Base-by-base conservation (phyloP, 2,113 vertebrate genomes). In the Calypte anna region DNA sequence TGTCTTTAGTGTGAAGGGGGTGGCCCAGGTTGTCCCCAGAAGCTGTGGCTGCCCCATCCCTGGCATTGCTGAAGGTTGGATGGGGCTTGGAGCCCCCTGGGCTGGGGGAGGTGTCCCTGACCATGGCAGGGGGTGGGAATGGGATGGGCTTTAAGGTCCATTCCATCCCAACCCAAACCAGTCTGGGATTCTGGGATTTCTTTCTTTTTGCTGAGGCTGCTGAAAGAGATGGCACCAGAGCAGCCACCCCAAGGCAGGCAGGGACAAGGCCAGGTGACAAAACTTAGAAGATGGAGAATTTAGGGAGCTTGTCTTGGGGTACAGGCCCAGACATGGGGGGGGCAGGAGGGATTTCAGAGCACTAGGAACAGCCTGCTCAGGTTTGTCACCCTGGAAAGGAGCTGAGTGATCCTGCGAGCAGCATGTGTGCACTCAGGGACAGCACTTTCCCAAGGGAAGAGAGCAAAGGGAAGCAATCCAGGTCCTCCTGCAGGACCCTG, bases 401-500 rank as follows among this genome's bases (percentile, higher is more conserved):
- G 23, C 25, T 38, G 13, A 2, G 13, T 8, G 28, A 58, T 53
- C 33, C 82, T 51, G 30, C n/a, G 36, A 43, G 31, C 17, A n/a
- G 53, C 62, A 18, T 1, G 1, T 0, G 10, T 24, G 19, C 3
- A 4, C 66, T 79, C 48, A 28, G 55, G 12, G 33, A 51, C 81
- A 59, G n/a, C 23, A 24, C 11, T 64, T 86, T 80, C 54, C 46
- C 30, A 40, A n/a, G 19, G 67, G 36, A 88, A 73, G 68, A 27
- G 33, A 20, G 46, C 12, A 25, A 81, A 21, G 51, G 40, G 44
- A 89, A 9, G 55, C 48, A 58, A 7, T 36, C n/a, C 36, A 28
- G 30, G 31, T 8, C 17, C 38, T 40, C 51, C 63, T 0, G 0
- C 9, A 66, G 66, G 51, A 50, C 43, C 14, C 18, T 1, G 3